A percentile compares a stretch with the other conserved stretches of the same genome.
Evolutionary conservation across 2,797 vertebrate species (phyloP).

Genomic region (Hippoglossus hippoglossus): DNA sequence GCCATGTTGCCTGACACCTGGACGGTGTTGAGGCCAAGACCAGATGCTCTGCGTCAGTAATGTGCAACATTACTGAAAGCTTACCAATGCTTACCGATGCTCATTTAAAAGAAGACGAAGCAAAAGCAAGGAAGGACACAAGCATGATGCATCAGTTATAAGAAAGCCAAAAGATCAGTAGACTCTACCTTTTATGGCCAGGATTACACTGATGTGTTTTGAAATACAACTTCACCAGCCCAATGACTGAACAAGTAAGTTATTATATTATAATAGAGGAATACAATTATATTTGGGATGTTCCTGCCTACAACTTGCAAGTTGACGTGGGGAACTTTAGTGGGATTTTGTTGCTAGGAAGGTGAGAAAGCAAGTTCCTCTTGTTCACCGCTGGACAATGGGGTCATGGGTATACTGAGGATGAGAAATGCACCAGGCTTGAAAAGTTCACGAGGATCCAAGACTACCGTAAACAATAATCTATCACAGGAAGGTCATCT

Average conservation of each 20-base stretch:
- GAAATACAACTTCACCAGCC: neutral
- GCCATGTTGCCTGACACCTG: conserved; percentile 26
- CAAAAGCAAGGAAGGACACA: conserved; percentile 18
- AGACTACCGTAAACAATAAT: conserved; percentile 41
- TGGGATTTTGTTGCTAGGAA: conserved; percentile 28
- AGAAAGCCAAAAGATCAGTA: neutral
- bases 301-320: neutral
- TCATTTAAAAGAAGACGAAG: conserved; percentile 34
- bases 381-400: conserved; percentile 2
- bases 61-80: neutral
- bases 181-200: neutral
- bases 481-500: conserved; percentile 24
- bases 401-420: conserved; percentile 8
- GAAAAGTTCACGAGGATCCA: conserved; percentile 34
- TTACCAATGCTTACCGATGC: conserved; percentile 13
- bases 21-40: conserved; percentile 10
- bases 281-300: neutral
- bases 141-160: neutral
- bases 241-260: neutral
- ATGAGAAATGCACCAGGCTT: conserved; percentile 12
- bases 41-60: conserved; percentile 27
- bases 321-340: neutral
- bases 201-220: neutral
- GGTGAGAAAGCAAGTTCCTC: conserved; percentile 16
- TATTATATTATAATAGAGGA: too few relatives aligned